A percentile compares a stretch with the other conserved stretches of the same genome.
Conservation (phyloP, 2,888 invertebrate genomes). For the Troglohyphantes excavatus region DNA sequence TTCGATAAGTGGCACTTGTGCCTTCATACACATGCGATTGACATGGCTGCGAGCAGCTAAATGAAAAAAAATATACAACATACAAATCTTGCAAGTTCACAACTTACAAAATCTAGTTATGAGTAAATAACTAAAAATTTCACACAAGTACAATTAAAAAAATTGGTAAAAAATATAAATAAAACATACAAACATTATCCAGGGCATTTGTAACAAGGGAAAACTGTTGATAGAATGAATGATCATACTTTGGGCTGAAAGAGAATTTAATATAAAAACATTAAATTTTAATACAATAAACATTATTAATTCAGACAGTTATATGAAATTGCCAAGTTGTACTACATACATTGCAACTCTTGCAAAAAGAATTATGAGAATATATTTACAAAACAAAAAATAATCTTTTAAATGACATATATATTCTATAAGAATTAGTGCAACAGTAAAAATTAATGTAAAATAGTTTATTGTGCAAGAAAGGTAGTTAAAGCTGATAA, state of each 20-base stretch:
- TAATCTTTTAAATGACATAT: too few relatives aligned
- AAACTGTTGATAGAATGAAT: constrained; percentile 95
- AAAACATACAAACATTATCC: constrained; percentile 88
- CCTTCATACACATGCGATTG: constrained; percentile 98
- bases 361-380: too few relatives aligned
- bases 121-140: neutral
- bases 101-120: neutral
- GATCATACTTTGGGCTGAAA: constrained; percentile 92
- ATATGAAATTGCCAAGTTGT: too few relatives aligned
- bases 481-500: too few relatives aligned
- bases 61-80: constrained; percentile 78
- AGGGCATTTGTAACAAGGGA: constrained; percentile 96
- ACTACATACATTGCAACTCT: too few relatives aligned
- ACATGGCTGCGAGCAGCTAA: constrained; percentile 97
- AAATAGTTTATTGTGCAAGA: too few relatives aligned
- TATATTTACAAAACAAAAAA: too few relatives aligned
- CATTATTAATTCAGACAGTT: too few relatives aligned
- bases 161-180: neutral
- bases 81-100: neutral
- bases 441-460: too few relatives aligned
- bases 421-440: too few relatives aligned
- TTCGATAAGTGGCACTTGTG: constrained; percentile 96
- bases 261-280: too few relatives aligned
- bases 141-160: neutral
- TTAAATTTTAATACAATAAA: too few relatives aligned